phyloP scores from a whole-genome alignment of 2,888 invertebrate species.

The Bellardia bayeri region DNA sequence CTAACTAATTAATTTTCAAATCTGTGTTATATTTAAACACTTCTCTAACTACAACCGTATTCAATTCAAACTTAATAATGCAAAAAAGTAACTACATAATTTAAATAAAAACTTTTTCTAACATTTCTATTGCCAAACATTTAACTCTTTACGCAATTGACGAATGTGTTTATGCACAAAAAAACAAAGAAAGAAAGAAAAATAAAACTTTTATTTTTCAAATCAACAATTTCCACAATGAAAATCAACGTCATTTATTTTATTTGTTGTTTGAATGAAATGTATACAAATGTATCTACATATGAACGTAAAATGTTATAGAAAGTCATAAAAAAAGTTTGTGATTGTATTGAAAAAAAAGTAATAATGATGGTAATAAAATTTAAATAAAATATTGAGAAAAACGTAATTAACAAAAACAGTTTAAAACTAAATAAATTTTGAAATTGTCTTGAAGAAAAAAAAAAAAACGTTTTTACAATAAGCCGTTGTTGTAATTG shows the following conservation, averaged over 20 bases:
- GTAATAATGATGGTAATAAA: constrained; percentile 13
- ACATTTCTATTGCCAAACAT: constrained; percentile 7
- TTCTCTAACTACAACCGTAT: too few species aligned
- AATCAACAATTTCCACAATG: constrained; percentile 44
- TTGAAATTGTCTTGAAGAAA: too few species aligned
- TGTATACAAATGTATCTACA: constrained; percentile 21
- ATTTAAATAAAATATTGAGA: not conserved
- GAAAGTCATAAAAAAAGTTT: constrained; percentile 14
- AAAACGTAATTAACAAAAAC: not conserved
- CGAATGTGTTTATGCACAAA: not conserved
- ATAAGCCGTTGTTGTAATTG: too few species aligned
- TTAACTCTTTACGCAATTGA: constrained; percentile 6
- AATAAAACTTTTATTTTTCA: constrained; percentile 29
- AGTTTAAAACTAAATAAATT: constrained; percentile 70
- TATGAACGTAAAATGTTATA: not conserved
- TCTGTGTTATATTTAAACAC: too few species aligned
- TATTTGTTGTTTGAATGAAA: constrained; percentile 13
- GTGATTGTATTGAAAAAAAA: not conserved
- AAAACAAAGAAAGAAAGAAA: too few species aligned
- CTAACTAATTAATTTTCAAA: too few species aligned
- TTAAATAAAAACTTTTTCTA: too few species aligned
- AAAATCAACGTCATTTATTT: constrained; percentile 50
- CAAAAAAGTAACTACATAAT: too few species aligned
- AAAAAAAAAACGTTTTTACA: too few species aligned
- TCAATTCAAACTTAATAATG: too few species aligned